Conservation (phyloP, 2,113 vertebrate species). For the Corythornis madagascariensis region DNA sequence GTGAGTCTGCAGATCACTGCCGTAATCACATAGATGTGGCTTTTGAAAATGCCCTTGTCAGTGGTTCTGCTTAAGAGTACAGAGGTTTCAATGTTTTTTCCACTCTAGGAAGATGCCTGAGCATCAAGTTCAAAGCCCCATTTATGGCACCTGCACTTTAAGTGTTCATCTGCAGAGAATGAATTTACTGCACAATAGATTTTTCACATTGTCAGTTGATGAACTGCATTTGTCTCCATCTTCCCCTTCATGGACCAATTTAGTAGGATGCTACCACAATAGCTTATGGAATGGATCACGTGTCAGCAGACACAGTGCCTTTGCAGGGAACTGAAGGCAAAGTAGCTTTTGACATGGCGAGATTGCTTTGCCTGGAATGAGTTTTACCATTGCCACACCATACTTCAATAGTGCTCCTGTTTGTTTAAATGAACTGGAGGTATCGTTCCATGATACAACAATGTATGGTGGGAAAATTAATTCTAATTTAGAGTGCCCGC, state of each 20-base stretch:
- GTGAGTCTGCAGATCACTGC: neutral
- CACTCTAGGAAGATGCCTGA: neutral
- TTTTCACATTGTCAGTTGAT: accelerated
- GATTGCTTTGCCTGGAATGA: neutral
- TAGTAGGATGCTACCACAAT: neutral
- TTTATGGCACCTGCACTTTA: neutral
- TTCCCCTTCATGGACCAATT: neutral
- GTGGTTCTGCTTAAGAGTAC: neutral
- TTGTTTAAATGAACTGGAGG: neutral
- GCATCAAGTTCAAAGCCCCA: neutral
- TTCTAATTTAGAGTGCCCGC: neutral
- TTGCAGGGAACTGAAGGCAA: neutral
- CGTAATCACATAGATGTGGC: neutral
- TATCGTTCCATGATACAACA: neutral
- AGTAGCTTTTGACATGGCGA: neutral
- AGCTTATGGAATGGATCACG: neutral
- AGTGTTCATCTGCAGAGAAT: neutral
- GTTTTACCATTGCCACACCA: neutral
- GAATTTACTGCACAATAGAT: neutral
- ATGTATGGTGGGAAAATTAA: neutral
- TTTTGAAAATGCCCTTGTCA: neutral
- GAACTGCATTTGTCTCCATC: neutral
- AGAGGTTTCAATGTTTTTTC: neutral
- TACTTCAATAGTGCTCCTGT: neutral
- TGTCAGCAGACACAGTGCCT: neutral